Evolutionary conservation across 2,888 invertebrate species (phyloP).

Genomic region (Leptarthrus brevirostris): DNA sequence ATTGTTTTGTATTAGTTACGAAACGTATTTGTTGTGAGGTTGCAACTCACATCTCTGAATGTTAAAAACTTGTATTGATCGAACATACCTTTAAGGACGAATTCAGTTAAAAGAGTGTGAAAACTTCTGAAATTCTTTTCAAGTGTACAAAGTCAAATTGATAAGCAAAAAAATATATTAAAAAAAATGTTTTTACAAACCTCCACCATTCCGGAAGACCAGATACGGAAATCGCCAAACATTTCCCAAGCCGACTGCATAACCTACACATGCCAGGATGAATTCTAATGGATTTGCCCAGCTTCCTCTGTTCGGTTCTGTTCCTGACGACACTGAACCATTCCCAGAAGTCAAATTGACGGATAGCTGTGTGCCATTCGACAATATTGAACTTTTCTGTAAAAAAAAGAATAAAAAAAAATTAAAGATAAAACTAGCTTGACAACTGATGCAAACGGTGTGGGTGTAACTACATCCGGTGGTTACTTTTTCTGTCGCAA

Average conservation of each 20-base stretch:
- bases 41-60: no score
- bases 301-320: slow-evolving; percentile 54
- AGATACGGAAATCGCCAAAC: slow-evolving; percentile 59
- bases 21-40: no score
- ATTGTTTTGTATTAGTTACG: no score
- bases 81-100: no score
- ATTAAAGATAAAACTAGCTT: slow-evolving; percentile 46
- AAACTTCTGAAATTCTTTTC: no score
- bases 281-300: slow-evolving; percentile 57
- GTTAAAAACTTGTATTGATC: no score
- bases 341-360: slow-evolving; percentile 52
- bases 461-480: slow-evolving; percentile 3
- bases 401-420: slow-evolving; percentile 49
- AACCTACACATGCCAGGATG: slow-evolving; percentile 57
- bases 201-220: slow-evolving; percentile 57
- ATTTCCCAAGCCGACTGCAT: slow-evolving; percentile 59
- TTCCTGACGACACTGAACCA: slow-evolving; percentile 15
- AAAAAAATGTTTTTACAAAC: slow-evolving; percentile 53
- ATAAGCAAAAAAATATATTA: neutral
- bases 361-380: slow-evolving; percentile 53
- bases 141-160: neutral
- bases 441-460: slow-evolving; percentile 39
- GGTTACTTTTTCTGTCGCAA: slow-evolving; percentile 3
- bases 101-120: no score
- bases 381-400: slow-evolving; percentile 56